Base-by-base conservation (phyloP, 2,888 invertebrate genomes). In the Gymnoscelis rufifasciata region DNA sequence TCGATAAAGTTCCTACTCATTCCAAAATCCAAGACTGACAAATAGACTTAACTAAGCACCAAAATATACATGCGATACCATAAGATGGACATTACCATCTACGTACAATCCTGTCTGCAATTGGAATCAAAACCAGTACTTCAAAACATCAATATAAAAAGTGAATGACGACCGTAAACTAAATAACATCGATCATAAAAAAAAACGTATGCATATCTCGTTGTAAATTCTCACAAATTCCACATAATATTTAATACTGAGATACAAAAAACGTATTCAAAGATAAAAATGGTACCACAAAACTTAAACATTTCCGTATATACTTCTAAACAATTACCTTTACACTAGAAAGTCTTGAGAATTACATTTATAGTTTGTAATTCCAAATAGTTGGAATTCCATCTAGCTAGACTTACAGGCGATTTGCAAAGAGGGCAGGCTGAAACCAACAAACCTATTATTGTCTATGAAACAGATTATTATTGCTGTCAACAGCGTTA, bases 211-310 rank as follows among this genome's bases (percentile, higher is more conserved):
- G 73, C 78, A 81, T 68, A 50, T 86, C 40, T 49, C 86, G 84
- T 86, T 86, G 87, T 86, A 86, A 86, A 87, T 61, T 77, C 69
- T 86, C 83, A 84, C 81, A 86, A 84, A 83, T 70, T 71, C 76
- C 60, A 66, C 73, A 74, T 49, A 44, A 74, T 49, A 44, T 51
- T 64, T 75, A 86, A 83, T 84, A 84, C 81, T 83, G 84, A 78
- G 72, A 74, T 77, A 78, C 70, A 77, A 79, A 60, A n/a, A 78
- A 61, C 58, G 54, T 56, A 52, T 59, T 51, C 56, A 61, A 63
- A 61, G 64, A 60, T 64, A 74, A 73, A 74, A 74, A 75, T 81
- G 82, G 84, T 84, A 83, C 78, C 74, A 69, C 66, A 7, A 71
- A 64, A 61, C 68, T 71, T 78, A 75, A 7, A 37, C 50, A 26